Evolutionary conservation across 2,797 vertebrate genomes (phyloP).

Genomic region (Lepidocolaptes lacrymiger): DNA sequence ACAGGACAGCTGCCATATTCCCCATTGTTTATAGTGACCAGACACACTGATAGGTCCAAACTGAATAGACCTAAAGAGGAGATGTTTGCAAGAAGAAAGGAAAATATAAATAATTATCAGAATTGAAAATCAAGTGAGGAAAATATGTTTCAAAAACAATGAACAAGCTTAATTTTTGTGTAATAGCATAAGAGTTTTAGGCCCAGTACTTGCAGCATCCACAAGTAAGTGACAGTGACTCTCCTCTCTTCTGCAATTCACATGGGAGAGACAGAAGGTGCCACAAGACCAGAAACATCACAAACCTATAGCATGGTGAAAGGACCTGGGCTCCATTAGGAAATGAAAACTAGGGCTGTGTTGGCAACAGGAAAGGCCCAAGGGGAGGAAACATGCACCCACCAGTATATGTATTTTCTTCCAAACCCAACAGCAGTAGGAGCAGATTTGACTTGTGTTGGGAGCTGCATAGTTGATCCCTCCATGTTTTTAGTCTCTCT

Average conservation of each 20-base stretch:
- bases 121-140: neutral
- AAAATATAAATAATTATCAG: neutral
- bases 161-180: neutral
- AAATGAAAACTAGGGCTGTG: neutral
- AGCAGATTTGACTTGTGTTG: neutral
- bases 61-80: neutral
- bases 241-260: neutral
- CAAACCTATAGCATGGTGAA: neutral
- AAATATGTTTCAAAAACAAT: neutral
- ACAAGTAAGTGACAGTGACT: neutral
- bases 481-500: neutral
- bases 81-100: neutral
- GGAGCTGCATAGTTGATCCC: neutral
- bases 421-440: neutral
- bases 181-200: neutral
- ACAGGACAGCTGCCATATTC: neutral
- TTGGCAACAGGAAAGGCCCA: neutral
- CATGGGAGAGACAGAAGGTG: neutral
- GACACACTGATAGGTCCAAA: neutral
- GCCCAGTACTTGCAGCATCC: neutral
- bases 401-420: neutral
- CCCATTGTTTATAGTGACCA: neutral
- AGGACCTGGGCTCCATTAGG: neutral
- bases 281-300: neutral
- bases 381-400: neutral